Conservation (phyloP, 2,113 vertebrate genomes). For the Prionailurus viverrinus region DNA sequence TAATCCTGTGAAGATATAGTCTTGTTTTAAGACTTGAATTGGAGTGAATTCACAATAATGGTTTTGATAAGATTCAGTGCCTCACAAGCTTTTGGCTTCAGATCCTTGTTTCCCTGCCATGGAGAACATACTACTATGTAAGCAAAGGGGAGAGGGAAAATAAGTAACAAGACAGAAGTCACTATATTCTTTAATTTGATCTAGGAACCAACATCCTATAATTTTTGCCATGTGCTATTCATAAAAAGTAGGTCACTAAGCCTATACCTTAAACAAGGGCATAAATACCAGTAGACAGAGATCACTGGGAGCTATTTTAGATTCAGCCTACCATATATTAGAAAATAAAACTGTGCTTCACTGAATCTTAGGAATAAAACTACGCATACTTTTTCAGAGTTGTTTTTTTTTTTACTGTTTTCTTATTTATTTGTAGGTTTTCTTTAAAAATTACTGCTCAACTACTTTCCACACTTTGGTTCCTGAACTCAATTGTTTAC, state of each 20-base stretch:
- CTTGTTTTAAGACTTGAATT: background rate
- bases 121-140: too few species aligned
- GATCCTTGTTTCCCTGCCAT: background rate
- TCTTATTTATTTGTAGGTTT: background rate
- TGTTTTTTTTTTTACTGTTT: background rate
- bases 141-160: background rate
- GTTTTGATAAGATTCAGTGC: background rate
- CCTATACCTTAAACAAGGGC: background rate
- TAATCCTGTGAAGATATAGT: background rate
- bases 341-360: background rate
- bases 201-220: background rate
- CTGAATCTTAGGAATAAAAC: conserved; percentile 5
- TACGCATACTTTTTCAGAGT: background rate
- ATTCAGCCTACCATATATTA: background rate
- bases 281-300: background rate
- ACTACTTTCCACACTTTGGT: too few species aligned
- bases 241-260: background rate
- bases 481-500: background rate
- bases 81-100: background rate
- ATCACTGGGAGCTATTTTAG: background rate
- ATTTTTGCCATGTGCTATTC: too few species aligned
- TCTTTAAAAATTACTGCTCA: background rate
- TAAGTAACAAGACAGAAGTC: background rate
- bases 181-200: background rate
- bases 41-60: background rate